These are phyloP conservation scores for Maccullochella peelii DNA, from an alignment of 2,113 vertebrate genomes.

Conservation along the genomic window DNA sequence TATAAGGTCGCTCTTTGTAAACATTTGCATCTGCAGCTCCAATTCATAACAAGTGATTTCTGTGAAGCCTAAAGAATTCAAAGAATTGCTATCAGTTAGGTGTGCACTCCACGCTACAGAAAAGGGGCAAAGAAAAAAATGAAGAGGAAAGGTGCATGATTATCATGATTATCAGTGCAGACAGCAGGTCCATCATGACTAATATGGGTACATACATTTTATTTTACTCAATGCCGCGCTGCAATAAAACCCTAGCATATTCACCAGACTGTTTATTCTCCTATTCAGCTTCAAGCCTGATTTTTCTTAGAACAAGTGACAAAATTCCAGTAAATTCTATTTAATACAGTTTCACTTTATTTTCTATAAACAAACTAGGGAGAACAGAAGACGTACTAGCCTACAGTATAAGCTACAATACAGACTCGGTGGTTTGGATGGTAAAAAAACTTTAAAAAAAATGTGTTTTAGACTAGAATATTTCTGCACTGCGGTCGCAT, in stretches of 20 bases:
- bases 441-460: conserved; percentile 9
- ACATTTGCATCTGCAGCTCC: conserved; percentile 20
- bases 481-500: conserved; percentile 39
- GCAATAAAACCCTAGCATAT: neutral
- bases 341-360: neutral
- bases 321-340: neutral
- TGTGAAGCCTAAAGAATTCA: neutral
- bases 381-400: neutral
- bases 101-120: neutral
- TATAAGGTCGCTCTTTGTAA: conserved; percentile 32
- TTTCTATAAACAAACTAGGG: neutral
- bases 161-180: too few relatives aligned
- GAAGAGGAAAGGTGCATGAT: neutral
- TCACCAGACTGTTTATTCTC: neutral
- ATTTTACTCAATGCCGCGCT: neutral
- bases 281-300: neutral
- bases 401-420: neutral
- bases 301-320: neutral
- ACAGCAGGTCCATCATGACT: neutral
- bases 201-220: neutral
- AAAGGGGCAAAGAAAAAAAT: neutral
- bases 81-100: too few relatives aligned
- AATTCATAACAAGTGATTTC: neutral
- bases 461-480: conserved; percentile 8
- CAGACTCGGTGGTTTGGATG: neutral